These are phyloP conservation scores for Rhinogobio ventralis DNA, from an alignment of 2,797 vertebrate genomes.

Conservation along the genomic window DNA sequence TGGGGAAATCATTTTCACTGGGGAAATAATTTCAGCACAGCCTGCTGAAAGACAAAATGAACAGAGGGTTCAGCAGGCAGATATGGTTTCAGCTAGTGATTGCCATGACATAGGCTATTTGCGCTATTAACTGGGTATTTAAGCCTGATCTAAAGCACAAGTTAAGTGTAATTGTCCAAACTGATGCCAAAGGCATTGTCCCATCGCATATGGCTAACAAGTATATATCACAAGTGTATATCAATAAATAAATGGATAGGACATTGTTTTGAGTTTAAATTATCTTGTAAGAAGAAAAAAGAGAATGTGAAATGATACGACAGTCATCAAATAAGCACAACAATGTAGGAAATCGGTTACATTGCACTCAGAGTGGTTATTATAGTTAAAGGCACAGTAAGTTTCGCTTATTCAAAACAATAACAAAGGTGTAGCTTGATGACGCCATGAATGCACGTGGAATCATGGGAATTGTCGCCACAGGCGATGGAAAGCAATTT, in stretches of 20 bases:
- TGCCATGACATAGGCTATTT: not conserved
- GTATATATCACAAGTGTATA: too few relatives aligned
- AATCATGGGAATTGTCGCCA: too few relatives aligned
- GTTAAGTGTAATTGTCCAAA: not conserved
- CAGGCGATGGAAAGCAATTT: too few relatives aligned
- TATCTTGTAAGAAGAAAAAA: too few relatives aligned
- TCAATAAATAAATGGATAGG: too few relatives aligned
- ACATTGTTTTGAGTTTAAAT: too few relatives aligned
- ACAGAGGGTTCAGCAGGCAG: not conserved
- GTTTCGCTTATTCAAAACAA: too few relatives aligned
- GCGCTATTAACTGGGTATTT: not conserved
- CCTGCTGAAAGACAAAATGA: not conserved
- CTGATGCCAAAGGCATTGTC: not conserved
- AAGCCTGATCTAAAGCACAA: not conserved
- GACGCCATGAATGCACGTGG: too few relatives aligned
- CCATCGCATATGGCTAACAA: not conserved
- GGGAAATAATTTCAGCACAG: not conserved
- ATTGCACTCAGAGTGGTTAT: too few relatives aligned
- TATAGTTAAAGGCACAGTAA: too few relatives aligned
- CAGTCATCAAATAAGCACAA: not conserved
- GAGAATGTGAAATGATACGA: not conserved
- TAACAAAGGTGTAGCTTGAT: too few relatives aligned
- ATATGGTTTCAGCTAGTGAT: not conserved
- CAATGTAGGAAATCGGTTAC: too few relatives aligned
- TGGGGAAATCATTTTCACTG: constrained; percentile 5